Percentiles rank a stretch among this genome's conserved stretches.
Evolutionary conservation across 2,113 vertebrate genomes (phyloP).

Genomic region (Podilymbus podiceps): DNA sequence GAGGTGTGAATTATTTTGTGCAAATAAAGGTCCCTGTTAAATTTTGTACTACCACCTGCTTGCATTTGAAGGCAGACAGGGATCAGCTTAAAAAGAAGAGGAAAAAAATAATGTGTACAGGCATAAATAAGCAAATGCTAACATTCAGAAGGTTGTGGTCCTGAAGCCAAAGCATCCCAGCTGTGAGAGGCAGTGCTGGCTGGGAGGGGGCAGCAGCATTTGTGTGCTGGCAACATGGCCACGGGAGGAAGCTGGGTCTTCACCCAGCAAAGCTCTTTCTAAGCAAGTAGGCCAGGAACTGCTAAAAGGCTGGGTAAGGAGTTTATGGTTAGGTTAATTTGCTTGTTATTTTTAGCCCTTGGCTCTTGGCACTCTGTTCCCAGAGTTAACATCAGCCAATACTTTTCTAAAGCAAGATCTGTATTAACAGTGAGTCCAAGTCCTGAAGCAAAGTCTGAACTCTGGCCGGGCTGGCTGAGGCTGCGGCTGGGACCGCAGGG

Average conservation of each 20-base stretch:
- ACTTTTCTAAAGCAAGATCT: background rate
- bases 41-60: background rate
- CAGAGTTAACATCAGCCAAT: background rate
- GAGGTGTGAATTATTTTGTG: background rate
- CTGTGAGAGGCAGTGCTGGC: background rate
- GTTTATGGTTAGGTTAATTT: background rate
- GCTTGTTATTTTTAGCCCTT: background rate
- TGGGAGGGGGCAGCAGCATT: background rate
- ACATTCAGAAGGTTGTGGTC: background rate
- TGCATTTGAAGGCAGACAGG: background rate
- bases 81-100: background rate
- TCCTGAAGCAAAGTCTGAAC: background rate
- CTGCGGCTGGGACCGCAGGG: fast-evolving
- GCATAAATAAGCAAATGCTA: background rate
- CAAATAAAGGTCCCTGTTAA: background rate
- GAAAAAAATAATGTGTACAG: background rate
- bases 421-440: background rate
- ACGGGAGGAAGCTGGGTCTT: fast-evolving
- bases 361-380: background rate
- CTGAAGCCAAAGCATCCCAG: background rate
- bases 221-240: fast-evolving
- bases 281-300: background rate
- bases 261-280: background rate
- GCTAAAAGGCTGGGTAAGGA: background rate
- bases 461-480: background rate